phyloP scores from a whole-genome alignment of 2,113 vertebrate genomes.

The Orthonyx spaldingii region DNA sequence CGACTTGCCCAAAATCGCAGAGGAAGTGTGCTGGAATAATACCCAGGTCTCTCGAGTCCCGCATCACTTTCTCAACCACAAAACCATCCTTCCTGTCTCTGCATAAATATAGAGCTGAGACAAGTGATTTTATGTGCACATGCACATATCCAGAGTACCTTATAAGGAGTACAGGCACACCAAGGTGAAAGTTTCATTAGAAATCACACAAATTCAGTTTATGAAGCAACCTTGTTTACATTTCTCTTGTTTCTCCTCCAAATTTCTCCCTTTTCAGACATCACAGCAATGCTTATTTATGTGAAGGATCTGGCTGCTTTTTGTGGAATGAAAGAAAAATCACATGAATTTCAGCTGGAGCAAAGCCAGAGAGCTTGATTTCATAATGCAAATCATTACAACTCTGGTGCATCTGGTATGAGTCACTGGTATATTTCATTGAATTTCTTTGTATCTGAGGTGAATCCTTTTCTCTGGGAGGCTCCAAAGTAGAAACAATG shows the following conservation, averaged over 20 bases:
- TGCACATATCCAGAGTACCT: background rate
- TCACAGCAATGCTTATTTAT: background rate
- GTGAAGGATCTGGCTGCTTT: background rate
- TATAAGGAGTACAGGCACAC: background rate
- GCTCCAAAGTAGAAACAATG: background rate
- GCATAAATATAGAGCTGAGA: background rate
- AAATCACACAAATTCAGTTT: background rate
- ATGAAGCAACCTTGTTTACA: background rate
- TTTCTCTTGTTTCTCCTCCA: background rate
- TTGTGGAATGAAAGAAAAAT: background rate
- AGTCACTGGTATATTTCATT: background rate
- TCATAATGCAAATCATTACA: background rate
- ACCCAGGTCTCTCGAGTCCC: background rate
- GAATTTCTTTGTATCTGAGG: background rate
- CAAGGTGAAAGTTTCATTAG: background rate
- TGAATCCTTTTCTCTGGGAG: background rate
- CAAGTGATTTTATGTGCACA: background rate
- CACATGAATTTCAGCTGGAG: background rate
- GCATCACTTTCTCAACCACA: conserved; percentile 28
- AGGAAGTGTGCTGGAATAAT: conserved; percentile 25
- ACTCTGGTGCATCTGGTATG: background rate
- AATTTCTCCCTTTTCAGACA: background rate
- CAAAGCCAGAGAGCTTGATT: background rate
- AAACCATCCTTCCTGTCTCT: conserved; percentile 55
- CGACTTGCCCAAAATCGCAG: background rate